Percentiles rank a stretch among this genome's conserved stretches.
These are phyloP conservation scores for Gnathochromis pfefferi DNA, from an alignment of 2,113 vertebrate genomes.

Conservation along the genomic window DNA sequence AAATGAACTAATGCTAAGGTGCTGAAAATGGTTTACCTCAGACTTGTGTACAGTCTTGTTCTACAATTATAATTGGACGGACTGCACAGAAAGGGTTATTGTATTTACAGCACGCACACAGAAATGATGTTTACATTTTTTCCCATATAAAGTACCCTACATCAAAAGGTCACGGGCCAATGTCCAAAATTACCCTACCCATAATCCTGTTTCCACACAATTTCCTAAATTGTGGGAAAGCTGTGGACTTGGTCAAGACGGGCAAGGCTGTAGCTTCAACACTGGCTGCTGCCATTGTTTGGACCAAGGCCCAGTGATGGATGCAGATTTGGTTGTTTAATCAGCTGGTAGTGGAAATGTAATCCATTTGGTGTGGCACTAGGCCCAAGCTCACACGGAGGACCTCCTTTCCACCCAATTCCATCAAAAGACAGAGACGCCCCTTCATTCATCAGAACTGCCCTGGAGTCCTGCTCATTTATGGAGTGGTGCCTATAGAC, in stretches of 20 bases:
- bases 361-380: slow-evolving; percentile 41
- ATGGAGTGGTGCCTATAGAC: slow-evolving; percentile 45
- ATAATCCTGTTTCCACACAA: not conserved
- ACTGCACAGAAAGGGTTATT: not conserved
- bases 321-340: slow-evolving; percentile 61
- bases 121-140: not conserved
- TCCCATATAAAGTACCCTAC: not conserved
- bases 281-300: slow-evolving; percentile 19
- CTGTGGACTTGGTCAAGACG: not conserved
- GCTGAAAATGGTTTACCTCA: not conserved
- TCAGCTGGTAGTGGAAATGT: slow-evolving; percentile 59
- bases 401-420: slow-evolving; percentile 24
- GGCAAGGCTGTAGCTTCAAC: not conserved
- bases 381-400: slow-evolving; percentile 12
- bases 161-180: not conserved
- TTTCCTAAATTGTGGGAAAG: not conserved
- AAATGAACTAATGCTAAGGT: not conserved
- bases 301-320: slow-evolving; percentile 24
- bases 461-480: slow-evolving; percentile 39
- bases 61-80: not conserved
- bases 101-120: not conserved
- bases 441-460: slow-evolving; percentile 45
- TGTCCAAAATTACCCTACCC: not conserved
- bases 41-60: not conserved
- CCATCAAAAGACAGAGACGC: slow-evolving; percentile 43